Conservation (phyloP, 2,113 vertebrate genomes). For the Antigone vipio region DNA sequence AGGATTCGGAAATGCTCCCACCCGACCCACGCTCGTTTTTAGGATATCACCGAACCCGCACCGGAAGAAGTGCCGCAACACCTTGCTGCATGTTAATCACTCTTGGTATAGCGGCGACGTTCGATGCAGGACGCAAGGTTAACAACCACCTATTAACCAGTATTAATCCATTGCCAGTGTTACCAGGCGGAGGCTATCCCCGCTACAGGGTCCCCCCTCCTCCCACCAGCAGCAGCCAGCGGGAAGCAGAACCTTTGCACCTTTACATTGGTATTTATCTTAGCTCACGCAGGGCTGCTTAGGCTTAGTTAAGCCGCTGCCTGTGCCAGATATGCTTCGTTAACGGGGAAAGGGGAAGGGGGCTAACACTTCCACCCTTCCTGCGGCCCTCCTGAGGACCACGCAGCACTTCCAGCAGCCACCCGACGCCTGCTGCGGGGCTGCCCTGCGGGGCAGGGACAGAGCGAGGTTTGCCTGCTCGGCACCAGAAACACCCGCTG, state of each 20-base stretch:
- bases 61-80: background rate
- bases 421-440: background rate
- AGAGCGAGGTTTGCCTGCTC: background rate
- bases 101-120: background rate
- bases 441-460: background rate
- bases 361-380: too few relatives aligned
- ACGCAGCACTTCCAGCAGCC: background rate
- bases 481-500: accelerated
- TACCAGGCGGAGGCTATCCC: background rate
- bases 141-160: background rate
- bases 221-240: background rate
- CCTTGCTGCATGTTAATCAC: background rate
- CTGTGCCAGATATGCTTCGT: background rate
- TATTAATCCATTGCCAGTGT: accelerated
- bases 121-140: background rate
- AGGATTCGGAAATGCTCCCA: background rate
- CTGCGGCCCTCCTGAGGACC: background rate
- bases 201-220: background rate
- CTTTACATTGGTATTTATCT: background rate
- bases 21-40: background rate
- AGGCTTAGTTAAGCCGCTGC: background rate
- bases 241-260: background rate
- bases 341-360: background rate
- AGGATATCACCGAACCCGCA: background rate
- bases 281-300: background rate